Percentiles rank a stretch among this genome's conserved stretches.
phyloP scores from a whole-genome alignment of 2,113 vertebrate species.

The Cisticola juncidis region DNA sequence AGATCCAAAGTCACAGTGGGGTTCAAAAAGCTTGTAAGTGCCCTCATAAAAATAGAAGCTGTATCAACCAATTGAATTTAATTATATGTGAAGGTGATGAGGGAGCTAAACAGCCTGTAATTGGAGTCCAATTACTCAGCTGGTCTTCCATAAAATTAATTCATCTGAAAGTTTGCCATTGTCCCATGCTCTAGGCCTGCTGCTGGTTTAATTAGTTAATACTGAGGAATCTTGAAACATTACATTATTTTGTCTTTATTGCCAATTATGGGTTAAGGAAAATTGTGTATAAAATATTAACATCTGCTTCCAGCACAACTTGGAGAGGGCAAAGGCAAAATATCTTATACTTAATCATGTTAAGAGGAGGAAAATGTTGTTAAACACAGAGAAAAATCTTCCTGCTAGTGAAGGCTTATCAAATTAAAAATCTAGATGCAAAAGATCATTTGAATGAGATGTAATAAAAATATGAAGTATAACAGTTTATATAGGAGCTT shows the following conservation, averaged over 20 bases:
- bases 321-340: conserved; percentile 57
- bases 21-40: conserved; percentile 82
- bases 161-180: conserved; percentile 82
- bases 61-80: conserved; percentile 85
- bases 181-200: conserved; percentile 72
- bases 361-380: background rate
- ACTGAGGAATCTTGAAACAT: conserved; percentile 77
- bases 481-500: background rate
- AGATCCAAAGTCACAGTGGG: conserved; percentile 81
- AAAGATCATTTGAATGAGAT: background rate
- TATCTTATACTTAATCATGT: conserved; percentile 25
- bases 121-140: conserved; percentile 85
- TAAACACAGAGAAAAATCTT: background rate
- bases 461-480: background rate
- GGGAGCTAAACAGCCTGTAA: conserved; percentile 82
- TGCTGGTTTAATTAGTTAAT: conserved; percentile 80
- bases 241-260: conserved; percentile 81
- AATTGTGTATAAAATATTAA: conserved; percentile 81
- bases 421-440: background rate
- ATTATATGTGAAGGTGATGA: conserved; percentile 86
- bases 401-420: background rate
- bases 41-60: conserved; percentile 84
- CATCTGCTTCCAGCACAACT: conserved; percentile 69
- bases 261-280: conserved; percentile 78
- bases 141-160: conserved; percentile 86